These are phyloP conservation scores for Hemichromis elongatus DNA, from an alignment of 2,113 vertebrate species.

Conservation along the genomic window DNA sequence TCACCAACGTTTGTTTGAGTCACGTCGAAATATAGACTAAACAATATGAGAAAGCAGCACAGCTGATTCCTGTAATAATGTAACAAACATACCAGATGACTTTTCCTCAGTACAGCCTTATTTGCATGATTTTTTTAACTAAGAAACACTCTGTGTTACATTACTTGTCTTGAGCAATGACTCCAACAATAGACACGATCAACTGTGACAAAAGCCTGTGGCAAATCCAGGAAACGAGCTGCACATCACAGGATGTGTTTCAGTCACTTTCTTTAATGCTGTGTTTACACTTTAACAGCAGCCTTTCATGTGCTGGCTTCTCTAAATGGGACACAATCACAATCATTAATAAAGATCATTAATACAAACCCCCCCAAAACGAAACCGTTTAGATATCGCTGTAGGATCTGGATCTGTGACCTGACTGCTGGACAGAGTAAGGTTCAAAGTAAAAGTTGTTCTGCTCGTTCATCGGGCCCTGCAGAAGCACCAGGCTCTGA, in stretches of 20 bases:
- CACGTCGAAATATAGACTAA: not conserved
- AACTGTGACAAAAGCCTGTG: not conserved
- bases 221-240: not conserved
- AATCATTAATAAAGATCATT: not conserved
- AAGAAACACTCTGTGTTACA: not conserved
- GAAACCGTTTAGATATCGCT: fast-evolving
- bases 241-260: not conserved
- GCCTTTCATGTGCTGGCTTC: fast-evolving
- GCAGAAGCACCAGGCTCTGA: no score
- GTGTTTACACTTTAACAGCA: not conserved
- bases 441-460: no score
- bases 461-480: no score
- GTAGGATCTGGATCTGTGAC: not conserved
- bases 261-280: not conserved
- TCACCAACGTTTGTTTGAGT: no score
- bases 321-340: fast-evolving
- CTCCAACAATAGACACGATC: not conserved
- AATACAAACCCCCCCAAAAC: not conserved
- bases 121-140: not conserved
- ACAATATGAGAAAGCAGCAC: fast-evolving
- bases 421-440: not conserved
- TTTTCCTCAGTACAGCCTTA: not conserved
- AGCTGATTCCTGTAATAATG: not conserved
- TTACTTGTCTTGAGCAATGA: not conserved
- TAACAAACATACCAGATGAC: not conserved